Evolutionary conservation across 2,797 vertebrate species (phyloP).

Genomic region (Clarias fuscus): DNA sequence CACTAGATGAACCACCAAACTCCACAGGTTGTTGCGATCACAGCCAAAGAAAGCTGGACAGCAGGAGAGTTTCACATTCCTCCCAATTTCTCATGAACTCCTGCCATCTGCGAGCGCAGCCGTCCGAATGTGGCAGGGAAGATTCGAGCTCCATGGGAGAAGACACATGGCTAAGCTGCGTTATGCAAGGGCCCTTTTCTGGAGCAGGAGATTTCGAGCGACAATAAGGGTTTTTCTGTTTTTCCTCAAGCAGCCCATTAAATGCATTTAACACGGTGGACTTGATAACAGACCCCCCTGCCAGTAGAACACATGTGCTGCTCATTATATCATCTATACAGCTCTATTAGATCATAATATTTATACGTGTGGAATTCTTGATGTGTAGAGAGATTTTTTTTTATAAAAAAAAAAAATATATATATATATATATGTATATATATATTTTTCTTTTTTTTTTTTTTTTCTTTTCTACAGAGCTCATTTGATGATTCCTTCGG

Average conservation of each 20-base stretch:
- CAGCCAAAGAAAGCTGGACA: slow-evolving; percentile 55
- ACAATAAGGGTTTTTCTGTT: slow-evolving; percentile 59
- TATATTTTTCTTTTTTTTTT: no score
- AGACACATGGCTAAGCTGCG: slow-evolving; percentile 57
- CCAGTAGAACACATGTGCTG: slow-evolving; percentile 18
- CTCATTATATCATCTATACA: slow-evolving; percentile 38
- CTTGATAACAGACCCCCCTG: slow-evolving; percentile 33
- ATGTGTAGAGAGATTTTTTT: slow-evolving; percentile 20
- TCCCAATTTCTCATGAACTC: slow-evolving; percentile 70
- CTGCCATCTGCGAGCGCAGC: slow-evolving; percentile 54
- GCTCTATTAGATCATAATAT: slow-evolving; percentile 5
- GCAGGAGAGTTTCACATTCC: slow-evolving; percentile 34
- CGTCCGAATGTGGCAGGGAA: slow-evolving; percentile 57
- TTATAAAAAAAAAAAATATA: no score
- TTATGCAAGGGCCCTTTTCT: slow-evolving; percentile 66
- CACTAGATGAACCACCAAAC: slow-evolving; percentile 25
- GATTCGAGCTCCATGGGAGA: slow-evolving; percentile 53
- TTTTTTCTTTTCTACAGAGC: slow-evolving; percentile 71
- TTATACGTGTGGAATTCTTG: slow-evolving; percentile 19
- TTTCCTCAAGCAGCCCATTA: slow-evolving; percentile 46
- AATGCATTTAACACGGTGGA: slow-evolving; percentile 45
- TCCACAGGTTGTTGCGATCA: slow-evolving; percentile 53
- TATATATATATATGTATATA: no score
- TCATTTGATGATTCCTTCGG: slow-evolving; percentile 81
- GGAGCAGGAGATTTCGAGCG: slow-evolving; percentile 69